Evolutionary conservation across 2,888 invertebrate species (phyloP), one percentile per base, ranked within the genome.

Genomic region (Harmothoe impar): DNA sequence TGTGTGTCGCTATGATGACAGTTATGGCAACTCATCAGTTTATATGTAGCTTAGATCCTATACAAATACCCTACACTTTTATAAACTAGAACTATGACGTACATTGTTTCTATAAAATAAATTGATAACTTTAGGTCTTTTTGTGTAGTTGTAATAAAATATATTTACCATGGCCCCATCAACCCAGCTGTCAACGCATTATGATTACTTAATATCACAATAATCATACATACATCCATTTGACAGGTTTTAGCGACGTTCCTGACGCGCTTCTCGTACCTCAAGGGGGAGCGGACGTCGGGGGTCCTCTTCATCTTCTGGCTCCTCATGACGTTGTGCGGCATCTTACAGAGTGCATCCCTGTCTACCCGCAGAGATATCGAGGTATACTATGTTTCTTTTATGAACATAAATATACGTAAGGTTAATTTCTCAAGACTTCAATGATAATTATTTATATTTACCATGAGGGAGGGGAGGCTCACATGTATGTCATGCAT

Each of bases 291-390:
- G 29, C 91, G 91, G 91, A 91, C 90, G 25, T 90, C 92, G 0
- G 92, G 91, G 0, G 84, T 92, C 0, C 89, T 92, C 20, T 92
- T 90, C 89, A 52, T 92, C 52, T 92, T 91, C 88, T 92, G 92
- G 92, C 29, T 92, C 31, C 25, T 92, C 17, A 89, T 85, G 51
- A 35, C 91, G n/a, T 23, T 92, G 51, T 31, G 78, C 25, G 91
- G 84, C 20, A 33, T 90, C 54, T 20, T 92, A 17, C 88, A 90
- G 17, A 89, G 90, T 85, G 43, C 90, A 35, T 68, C 68, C 62
- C 7, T 86, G 54, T 25, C 86, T 25, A 25, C 5, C 31, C 25
- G 29, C 25, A 86, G 52, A 20, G 56, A 86, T 52, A 3, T 29
- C 0, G 77, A 77, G 29, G 77, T 77, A 77, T 31, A 25, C 5